A percentile compares a stretch with the other conserved stretches of the same genome.
phyloP scores from a whole-genome alignment of 2,797 vertebrate genomes.

The Catostomus latipinnis region DNA sequence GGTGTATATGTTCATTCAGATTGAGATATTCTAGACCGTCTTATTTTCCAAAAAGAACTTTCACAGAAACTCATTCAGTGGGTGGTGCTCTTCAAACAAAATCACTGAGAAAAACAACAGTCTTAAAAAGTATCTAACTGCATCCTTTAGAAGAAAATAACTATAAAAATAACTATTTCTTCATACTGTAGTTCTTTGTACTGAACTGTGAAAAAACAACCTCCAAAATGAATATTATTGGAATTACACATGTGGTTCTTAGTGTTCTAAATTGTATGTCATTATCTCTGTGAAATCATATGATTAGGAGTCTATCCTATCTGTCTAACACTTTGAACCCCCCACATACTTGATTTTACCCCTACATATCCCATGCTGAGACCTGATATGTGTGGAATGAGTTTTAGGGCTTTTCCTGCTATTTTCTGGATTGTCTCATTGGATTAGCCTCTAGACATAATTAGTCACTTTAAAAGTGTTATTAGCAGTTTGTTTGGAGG shows the following conservation, averaged over 20 bases:
- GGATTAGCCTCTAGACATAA: constrained; percentile 72
- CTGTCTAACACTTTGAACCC: neutral
- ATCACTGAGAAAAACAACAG: neutral
- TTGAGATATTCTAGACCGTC: neutral
- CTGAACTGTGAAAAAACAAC: neutral
- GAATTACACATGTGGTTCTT: no score
- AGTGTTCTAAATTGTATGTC: neutral
- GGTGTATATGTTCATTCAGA: neutral
- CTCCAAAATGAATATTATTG: no score
- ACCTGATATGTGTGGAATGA: constrained; percentile 31
- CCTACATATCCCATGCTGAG: neutral
- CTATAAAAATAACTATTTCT: no score
- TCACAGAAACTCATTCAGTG: neutral
- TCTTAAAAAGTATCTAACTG: neutral
- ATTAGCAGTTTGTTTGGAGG: constrained; percentile 72
- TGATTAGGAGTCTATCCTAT: neutral
- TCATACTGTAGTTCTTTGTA: neutral
- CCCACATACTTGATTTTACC: neutral
- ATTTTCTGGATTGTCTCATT: constrained; percentile 69
- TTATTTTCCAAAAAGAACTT: constrained; percentile 1
- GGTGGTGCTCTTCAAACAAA: neutral
- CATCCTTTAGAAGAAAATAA: no score
- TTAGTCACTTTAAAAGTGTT: constrained; percentile 74
- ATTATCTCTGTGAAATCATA: neutral
- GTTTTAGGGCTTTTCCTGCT: constrained; percentile 2